Base-by-base conservation (phyloP, 2,888 invertebrate species). In the Clivina fossor region DNA sequence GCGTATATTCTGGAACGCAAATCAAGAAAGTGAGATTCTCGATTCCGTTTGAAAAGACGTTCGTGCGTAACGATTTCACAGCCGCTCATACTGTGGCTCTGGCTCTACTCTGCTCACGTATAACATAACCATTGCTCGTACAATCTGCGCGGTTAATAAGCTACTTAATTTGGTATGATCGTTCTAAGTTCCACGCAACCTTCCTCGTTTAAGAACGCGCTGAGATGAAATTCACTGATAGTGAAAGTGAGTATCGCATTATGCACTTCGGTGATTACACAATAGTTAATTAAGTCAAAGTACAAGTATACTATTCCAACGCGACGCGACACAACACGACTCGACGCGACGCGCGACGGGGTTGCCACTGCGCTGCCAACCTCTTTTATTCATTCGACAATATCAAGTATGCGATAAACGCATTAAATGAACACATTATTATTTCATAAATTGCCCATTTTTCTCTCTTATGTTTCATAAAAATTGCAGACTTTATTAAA, bases 91-190 rank as follows among this genome's bases (percentile, higher is more conserved):
- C 33, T n/a, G n/a, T n/a, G n/a, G n/a, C n/a, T n/a, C n/a, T n/a
- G n/a, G n/a, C n/a, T n/a, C n/a, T n/a, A 40, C 32, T 40, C 41
- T 41, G 40, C 49, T 38, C 50, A 50, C 41, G 41, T 50, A 50
- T 50, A 50, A 50, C 50, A 50, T 50, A 30, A 41, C 50, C 50
- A 33, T 50, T 50, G 50, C 41, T 41, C 50, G 19, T 32, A 32
- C 41, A 50, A 50, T 50, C 50, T 50, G 40, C 15, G 50, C 38
- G 50, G 50, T 50, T 50, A 50, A 50, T 50, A 50, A 50, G 50
- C 38, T 40, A 50, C 50, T 50, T 50, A 50, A 50, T 50, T 50
- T 49, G 33, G 47, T 47, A 47, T 47, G 33, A 47, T 49, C 49
- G 38, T 49, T 49, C 32, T 26, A 24, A 40, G 30, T 40, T 50